phyloP scores from a whole-genome alignment of 2,888 invertebrate genomes.

The Spialia ferax region DNA sequence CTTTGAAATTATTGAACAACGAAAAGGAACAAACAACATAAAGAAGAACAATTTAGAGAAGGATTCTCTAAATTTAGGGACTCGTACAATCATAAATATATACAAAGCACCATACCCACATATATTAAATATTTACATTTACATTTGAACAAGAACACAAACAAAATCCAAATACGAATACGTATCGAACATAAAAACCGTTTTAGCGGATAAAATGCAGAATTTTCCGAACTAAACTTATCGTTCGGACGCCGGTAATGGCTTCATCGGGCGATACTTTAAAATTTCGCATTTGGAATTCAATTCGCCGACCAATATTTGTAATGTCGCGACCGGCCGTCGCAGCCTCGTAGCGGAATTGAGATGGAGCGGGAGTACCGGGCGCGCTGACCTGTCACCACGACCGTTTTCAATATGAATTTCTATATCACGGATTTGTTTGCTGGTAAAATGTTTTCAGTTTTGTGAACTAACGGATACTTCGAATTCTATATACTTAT shows the following conservation, averaged over 20 bases:
- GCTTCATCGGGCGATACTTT: slow-evolving; percentile 45
- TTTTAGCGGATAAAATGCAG: slow-evolving; percentile 15
- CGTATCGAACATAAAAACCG: not conserved
- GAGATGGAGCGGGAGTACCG: slow-evolving; percentile 50
- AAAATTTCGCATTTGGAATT: slow-evolving; percentile 62
- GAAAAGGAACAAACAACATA: no score
- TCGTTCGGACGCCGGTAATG: slow-evolving; percentile 12
- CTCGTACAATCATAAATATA: no score
- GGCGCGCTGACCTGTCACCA: not conserved
- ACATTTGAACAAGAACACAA: not conserved
- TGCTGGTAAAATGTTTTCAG: not conserved
- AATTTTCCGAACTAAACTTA: slow-evolving; percentile 10
- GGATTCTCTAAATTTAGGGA: no score
- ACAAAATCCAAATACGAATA: slow-evolving; percentile 1
- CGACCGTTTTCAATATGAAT: not conserved
- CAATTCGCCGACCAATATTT: slow-evolving; percentile 64
- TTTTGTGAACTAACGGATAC: not conserved
- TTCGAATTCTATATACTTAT: no score
- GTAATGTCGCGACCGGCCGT: slow-evolving; percentile 55
- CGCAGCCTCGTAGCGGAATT: slow-evolving; percentile 61
- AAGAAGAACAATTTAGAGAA: no score
- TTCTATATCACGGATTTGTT: not conserved
- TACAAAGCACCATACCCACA: not conserved
- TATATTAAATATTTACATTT: not conserved
- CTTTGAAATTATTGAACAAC: not conserved